phyloP scores from a whole-genome alignment of 1,140 invertebrate genomes.

The Diachasma alloeum region DNA sequence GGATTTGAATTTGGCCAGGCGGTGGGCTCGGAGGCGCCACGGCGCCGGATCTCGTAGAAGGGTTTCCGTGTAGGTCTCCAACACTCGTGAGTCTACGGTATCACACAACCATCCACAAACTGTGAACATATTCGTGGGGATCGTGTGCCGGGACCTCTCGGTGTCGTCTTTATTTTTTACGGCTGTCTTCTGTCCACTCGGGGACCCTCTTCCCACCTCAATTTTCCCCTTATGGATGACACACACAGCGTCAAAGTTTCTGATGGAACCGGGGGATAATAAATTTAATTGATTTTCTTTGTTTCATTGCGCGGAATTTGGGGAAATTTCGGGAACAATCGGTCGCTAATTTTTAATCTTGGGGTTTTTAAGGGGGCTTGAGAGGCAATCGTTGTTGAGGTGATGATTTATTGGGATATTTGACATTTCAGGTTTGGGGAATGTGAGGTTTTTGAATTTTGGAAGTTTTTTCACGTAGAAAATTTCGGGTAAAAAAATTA shows the following conservation, averaged over 20 bases:
- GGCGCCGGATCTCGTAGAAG: slow-evolving; percentile 65
- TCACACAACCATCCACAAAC: slow-evolving; percentile 1
- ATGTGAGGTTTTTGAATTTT: no score
- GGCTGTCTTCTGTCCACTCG: neutral
- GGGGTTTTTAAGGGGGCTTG: neutral
- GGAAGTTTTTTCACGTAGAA: no score
- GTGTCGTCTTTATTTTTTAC: slow-evolving; percentile 12
- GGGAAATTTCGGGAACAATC: neutral
- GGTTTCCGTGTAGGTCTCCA: slow-evolving; percentile 63
- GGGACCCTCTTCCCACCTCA: neutral
- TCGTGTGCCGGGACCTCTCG: slow-evolving; percentile 7
- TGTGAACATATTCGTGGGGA: slow-evolving; percentile 14
- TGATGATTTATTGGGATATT: no score
- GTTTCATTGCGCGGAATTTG: neutral
- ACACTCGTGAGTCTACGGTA: slow-evolving; percentile 36
- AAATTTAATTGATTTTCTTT: neutral
- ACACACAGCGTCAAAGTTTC: neutral
- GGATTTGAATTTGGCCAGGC: slow-evolving; percentile 11
- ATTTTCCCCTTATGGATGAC: slow-evolving; percentile 1
- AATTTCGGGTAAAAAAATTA: no score
- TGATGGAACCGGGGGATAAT: neutral
- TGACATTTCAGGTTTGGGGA: no score
- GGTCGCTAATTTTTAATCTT: neutral
- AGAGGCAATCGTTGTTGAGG: neutral
- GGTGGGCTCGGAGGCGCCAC: slow-evolving; percentile 55